Base-by-base conservation (phyloP, 2,797 vertebrate species). In the Buphagus erythrorhynchus region DNA sequence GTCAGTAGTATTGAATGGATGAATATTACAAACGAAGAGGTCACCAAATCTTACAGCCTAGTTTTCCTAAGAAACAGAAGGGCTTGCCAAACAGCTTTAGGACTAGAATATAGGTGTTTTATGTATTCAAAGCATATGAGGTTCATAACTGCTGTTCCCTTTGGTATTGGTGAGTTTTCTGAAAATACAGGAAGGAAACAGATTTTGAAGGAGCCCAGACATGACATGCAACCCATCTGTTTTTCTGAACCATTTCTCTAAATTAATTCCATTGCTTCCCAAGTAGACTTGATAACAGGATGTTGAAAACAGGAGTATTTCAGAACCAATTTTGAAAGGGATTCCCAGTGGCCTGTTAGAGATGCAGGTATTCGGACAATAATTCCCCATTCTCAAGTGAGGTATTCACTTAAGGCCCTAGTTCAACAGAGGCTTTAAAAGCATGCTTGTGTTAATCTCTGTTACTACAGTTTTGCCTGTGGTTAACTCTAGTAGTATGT, bases 251-350 rank as follows among this genome's bases (percentile, higher is more conserved):
- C 29, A 45, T 92, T 95, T 75, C 85, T 93, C 35, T 82, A 94
- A 94, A 93, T 96, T 87, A 75, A 93, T 81, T 89, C 66, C 22
- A 89, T 86, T 93, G 74, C 69, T 95, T 96, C 73, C 80, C 74
- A 81, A 82, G 28, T 77, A 61, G 40, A 88, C 49, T 58, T 63
- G 63, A 42, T 86, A 94, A 71, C 43, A 88, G 42, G 33, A 87
- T 75, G 73, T 79, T 94, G 91, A 88, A 96, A 94, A 78, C 59
- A 66, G 45, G 69, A 88, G 26, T 63, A 63, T 95, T 95, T 90
- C 51, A 80, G 93, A 76, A 93, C 42, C 55, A 68, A 31, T 93
- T 92, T 57, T 75, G 77, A 77, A 93, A 91, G 67, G 49, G 45
- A 36, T 65, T 91, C 59, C 84, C 71, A 78, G 55, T 9, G 3